A percentile compares a stretch with the other conserved stretches of the same genome.
Evolutionary conservation across 2,113 vertebrate genomes (phyloP).

Genomic region (Petroica traversi): DNA sequence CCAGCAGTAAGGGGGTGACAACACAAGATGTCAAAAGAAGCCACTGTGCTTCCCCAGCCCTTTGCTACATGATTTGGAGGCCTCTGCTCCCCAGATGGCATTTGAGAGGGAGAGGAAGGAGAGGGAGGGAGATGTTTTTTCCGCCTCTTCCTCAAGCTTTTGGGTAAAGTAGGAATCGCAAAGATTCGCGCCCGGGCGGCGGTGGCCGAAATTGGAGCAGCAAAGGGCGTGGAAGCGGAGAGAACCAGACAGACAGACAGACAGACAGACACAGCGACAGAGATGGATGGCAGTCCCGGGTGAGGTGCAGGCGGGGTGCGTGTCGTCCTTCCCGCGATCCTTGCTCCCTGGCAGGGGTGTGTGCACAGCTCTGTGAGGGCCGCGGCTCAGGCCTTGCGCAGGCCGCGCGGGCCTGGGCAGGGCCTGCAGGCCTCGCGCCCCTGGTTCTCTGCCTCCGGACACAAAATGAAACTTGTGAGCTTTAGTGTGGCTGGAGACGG

Average conservation of each 20-base stretch:
- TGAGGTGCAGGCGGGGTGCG: conserved; percentile 53
- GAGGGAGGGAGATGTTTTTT: background rate
- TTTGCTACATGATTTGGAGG: conserved; percentile 59
- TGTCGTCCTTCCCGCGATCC: conserved; percentile 69
- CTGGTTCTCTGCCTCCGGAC: conserved; percentile 41
- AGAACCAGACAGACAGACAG: conserved; percentile 54
- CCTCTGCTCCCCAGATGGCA: background rate
- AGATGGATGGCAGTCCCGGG: conserved; percentile 47
- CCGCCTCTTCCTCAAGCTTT: background rate
- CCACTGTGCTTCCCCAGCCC: conserved; percentile 58
- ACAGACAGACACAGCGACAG: conserved; percentile 35
- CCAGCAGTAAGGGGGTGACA: conserved; percentile 19
- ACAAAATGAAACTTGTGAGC: background rate
- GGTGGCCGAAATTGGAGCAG: conserved; percentile 44
- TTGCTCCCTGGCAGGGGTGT: conserved; percentile 40
- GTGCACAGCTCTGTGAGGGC: background rate
- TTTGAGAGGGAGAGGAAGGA: background rate
- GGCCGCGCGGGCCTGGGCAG: background rate
- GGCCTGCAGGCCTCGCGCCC: background rate
- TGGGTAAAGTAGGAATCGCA: background rate
- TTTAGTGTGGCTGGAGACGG: conserved; percentile 29
- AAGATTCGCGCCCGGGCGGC: background rate
- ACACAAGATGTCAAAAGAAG: conserved; percentile 60
- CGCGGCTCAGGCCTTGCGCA: background rate
- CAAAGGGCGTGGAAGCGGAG: conserved; percentile 65